Evolutionary conservation across 2,888 invertebrate species (phyloP).

Genomic region (Dyspetes luteomarginatus): DNA sequence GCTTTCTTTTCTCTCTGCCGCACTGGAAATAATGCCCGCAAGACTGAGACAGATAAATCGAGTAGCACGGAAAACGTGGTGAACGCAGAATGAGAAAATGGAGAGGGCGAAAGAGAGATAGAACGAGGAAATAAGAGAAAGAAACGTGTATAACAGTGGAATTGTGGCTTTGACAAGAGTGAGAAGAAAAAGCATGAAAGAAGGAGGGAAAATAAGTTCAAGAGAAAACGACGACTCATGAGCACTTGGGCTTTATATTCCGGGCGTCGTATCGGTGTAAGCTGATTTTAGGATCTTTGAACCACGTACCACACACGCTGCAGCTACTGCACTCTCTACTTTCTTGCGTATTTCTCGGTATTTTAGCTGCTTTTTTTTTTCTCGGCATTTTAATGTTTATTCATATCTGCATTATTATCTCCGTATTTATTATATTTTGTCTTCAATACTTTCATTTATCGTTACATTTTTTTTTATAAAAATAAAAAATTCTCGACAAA

Average conservation of each 20-base stretch:
- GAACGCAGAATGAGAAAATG: constrained; percentile 51
- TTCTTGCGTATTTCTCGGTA: too few relatives aligned
- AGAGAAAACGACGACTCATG: constrained; percentile 43
- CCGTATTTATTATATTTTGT: not conserved
- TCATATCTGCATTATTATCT: not conserved
- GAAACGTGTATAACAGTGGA: constrained; percentile 49
- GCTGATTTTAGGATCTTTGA: constrained; percentile 63
- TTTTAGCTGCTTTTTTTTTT: not conserved
- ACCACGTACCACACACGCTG: constrained; percentile 21
- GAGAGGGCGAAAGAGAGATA: constrained; percentile 8
- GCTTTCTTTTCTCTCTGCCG: constrained; percentile 24
- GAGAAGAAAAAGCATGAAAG: constrained; percentile 55
- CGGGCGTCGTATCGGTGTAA: constrained; percentile 59
- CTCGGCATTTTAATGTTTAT: not conserved
- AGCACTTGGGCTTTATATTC: constrained; percentile 44
- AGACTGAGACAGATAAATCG: constrained; percentile 49
- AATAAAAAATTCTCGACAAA: too few relatives aligned
- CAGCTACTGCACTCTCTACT: constrained; percentile 4
- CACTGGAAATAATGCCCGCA: constrained; percentile 36
- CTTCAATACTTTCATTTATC: too few relatives aligned
- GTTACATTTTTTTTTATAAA: too few relatives aligned
- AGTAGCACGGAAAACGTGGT: constrained; percentile 30
- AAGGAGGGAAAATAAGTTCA: not conserved
- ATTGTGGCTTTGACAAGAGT: constrained; percentile 74
- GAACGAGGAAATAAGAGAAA: constrained; percentile 40